Evolutionary conservation across 1,140 invertebrate species (phyloP), one percentile per base, ranked within the genome.

Genomic region (Drosophila aff.): DNA sequence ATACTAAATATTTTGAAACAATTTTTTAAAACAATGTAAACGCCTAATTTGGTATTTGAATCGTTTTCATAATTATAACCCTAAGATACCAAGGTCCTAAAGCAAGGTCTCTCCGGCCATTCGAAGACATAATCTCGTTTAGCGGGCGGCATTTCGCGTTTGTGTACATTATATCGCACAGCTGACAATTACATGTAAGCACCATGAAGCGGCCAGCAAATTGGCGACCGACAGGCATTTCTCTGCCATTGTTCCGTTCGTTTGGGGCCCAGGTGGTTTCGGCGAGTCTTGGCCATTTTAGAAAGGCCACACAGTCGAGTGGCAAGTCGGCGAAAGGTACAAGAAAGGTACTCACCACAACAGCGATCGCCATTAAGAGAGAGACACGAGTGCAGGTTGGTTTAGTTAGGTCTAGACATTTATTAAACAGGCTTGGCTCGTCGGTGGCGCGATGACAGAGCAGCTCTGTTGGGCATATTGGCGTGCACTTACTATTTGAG

Each of bases 391-490:
- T 57, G 67, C 76, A 77, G 72, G 80, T 84, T 64, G 58, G 55
- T 61, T 76, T 50, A 76, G 69, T 86, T 79, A 67, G 55, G 64
- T 83, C 65, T 83, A 78, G 66, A 81, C 67, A 63, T 87, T 86
- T 87, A 86, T 87, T 89, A 71, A 80, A 73, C 84, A 73, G 64
- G 84, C 76, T 60, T 50, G 57, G 49, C 43, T 60, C 50, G 21
- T 60, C 50, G 18, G 33, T 52, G 47, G 47, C 67, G 64, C 36
- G 67, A 76, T 76, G 68, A 52, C 65, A 64, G 44, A 57, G 52
- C 61, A 76, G 72, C 71, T 71, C 62, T 52, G 52, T 38, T 61
- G 52, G 52, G 47, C 65, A 62, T 38, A 23, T 50, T 55, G 26
- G 26, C 16, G 41, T 82, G 59, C 65, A 75, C 81, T 46, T 79